Evolutionary conservation across 2,797 vertebrate species (phyloP).

Genomic region (Muraenolepis orangiensis): DNA sequence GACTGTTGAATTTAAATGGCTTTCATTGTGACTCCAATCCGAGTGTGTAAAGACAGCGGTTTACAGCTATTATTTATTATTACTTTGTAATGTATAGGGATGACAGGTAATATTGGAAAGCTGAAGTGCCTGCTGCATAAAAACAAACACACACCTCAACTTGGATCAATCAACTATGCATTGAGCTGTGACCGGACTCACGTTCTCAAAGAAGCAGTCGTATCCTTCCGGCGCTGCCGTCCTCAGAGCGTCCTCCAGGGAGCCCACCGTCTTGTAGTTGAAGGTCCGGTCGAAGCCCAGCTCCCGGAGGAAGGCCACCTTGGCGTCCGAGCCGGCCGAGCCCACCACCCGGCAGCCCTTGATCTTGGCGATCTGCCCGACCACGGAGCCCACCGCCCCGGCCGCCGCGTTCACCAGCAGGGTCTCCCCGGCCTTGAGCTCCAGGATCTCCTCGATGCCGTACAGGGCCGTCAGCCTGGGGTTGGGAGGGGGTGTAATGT

Average conservation of each 20-base stretch:
- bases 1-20: neutral
- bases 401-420: slow-evolving; percentile 87
- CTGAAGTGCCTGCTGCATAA: too few relatives aligned
- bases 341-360: slow-evolving; percentile 91
- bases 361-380: slow-evolving; percentile 88
- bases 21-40: neutral
- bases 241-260: slow-evolving; percentile 80
- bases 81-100: too few relatives aligned
- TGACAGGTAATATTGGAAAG: too few relatives aligned
- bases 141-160: too few relatives aligned
- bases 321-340: slow-evolving; percentile 80
- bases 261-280: slow-evolving; percentile 87
- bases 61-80: too few relatives aligned
- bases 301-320: slow-evolving; percentile 82
- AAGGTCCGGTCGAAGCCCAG: slow-evolving; percentile 86
- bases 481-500: neutral
- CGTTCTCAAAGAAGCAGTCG: slow-evolving; percentile 91
- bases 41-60: too few relatives aligned
- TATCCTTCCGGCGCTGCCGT: slow-evolving; percentile 85
- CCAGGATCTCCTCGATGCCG: slow-evolving; percentile 82
- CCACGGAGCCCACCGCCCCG: slow-evolving; percentile 86
- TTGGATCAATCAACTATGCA: neutral
- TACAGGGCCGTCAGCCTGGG: slow-evolving; percentile 85
- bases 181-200: slow-evolving; percentile 33
- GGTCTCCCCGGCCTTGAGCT: slow-evolving; percentile 79